Percentiles rank a stretch among this genome's conserved stretches.
phyloP scores from a whole-genome alignment of 1,140 invertebrate species.

The Meloidogyne floridensis region DNA sequence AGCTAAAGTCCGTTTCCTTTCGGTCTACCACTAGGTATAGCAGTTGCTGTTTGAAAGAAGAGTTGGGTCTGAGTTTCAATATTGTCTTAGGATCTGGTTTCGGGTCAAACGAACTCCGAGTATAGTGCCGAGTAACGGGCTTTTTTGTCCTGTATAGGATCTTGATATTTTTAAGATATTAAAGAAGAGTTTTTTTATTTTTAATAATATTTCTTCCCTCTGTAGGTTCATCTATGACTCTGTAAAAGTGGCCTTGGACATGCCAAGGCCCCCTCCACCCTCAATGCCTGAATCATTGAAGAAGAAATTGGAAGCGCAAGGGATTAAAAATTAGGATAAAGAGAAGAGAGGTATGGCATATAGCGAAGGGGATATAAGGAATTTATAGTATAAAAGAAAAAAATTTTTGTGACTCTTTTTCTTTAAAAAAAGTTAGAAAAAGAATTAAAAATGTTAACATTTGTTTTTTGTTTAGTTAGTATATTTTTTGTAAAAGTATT shows the following conservation, averaged over 20 bases:
- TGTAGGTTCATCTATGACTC: constrained; percentile 90
- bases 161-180: too few relatives aligned
- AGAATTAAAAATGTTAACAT: not conserved
- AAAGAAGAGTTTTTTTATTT: not conserved
- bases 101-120: too few relatives aligned
- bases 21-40: too few relatives aligned
- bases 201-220: not conserved
- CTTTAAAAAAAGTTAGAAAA: not conserved
- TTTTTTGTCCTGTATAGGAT: too few relatives aligned
- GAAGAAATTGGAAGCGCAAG: constrained; percentile 73
- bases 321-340: not conserved
- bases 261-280: constrained; percentile 95
- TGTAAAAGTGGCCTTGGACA: constrained; percentile 71
- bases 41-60: too few relatives aligned
- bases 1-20: too few relatives aligned
- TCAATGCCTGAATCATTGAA: constrained; percentile 95
- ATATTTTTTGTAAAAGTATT: constrained; percentile 4
- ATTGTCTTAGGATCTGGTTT: too few relatives aligned
- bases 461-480: constrained; percentile 1
- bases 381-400: not conserved
- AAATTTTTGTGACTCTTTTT: not conserved
- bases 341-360: too few relatives aligned
- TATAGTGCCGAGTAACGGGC: too few relatives aligned
- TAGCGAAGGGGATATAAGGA: not conserved
- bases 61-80: too few relatives aligned